Conservation (phyloP, 2,113 vertebrate genomes). For the Engystomops pustulosus region DNA sequence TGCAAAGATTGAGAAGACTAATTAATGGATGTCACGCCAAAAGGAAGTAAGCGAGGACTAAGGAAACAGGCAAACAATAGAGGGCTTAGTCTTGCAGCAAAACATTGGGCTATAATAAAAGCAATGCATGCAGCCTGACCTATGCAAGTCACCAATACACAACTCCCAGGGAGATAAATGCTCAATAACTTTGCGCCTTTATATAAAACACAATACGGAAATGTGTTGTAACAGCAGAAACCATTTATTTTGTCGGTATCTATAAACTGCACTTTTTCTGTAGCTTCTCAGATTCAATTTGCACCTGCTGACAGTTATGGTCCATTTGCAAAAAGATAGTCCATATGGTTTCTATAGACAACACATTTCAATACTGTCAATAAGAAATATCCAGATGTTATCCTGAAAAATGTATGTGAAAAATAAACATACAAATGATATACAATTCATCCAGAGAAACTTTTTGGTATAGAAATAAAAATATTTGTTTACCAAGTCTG, state of each 20-base stretch:
- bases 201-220: background rate
- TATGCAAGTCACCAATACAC: background rate
- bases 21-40: constrained; percentile 21
- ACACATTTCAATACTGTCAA: too few relatives aligned
- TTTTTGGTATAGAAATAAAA: too few relatives aligned
- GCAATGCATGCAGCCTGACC: constrained; percentile 19
- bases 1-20: constrained; percentile 23
- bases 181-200: background rate
- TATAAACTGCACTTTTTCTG: too few relatives aligned
- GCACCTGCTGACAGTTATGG: too few relatives aligned
- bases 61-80: constrained; percentile 47
- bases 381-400: too few relatives aligned
- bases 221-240: background rate
- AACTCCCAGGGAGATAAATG: background rate
- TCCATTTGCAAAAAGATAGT: too few relatives aligned
- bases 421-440: too few relatives aligned
- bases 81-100: constrained; percentile 18
- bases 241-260: background rate
- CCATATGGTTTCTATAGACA: too few relatives aligned
- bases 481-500: too few relatives aligned
- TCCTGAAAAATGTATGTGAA: too few relatives aligned
- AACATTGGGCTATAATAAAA: constrained; percentile 30
- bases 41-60: constrained; percentile 27
- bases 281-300: background rate
- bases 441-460: too few relatives aligned